These are phyloP conservation scores for Tachina lurida DNA, from an alignment of 2,888 invertebrate genomes.

Conservation along the genomic window DNA sequence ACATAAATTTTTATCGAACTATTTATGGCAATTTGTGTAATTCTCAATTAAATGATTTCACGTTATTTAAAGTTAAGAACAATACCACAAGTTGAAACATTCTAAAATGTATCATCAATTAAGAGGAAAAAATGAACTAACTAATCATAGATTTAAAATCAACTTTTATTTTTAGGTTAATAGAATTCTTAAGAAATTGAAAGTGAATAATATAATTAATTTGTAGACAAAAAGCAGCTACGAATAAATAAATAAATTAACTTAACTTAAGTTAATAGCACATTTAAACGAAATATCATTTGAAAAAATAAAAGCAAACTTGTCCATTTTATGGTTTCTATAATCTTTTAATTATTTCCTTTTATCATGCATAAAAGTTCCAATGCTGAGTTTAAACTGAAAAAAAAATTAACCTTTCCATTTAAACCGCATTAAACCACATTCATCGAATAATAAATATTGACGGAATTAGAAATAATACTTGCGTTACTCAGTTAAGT, in stretches of 20 bases:
- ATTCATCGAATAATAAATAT: conserved; percentile 48
- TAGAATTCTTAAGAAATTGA: conserved; percentile 31
- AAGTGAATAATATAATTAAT: conserved; percentile 13
- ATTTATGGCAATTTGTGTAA: conserved; percentile 56
- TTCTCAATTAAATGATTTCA: conserved; percentile 57
- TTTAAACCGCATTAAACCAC: conserved; percentile 62
- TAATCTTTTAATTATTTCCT: conserved; percentile 53
- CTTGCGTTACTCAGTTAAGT: not conserved
- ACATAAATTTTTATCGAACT: conserved; percentile 67
- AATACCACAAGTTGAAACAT: conserved; percentile 4
- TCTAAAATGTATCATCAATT: conserved; percentile 66
- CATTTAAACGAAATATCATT: not conserved
- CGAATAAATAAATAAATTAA: not conserved
- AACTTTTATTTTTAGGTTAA: not conserved
- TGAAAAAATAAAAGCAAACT: not conserved
- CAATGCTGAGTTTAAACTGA: not conserved
- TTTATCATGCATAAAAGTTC: not conserved
- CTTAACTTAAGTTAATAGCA: not conserved
- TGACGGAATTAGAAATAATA: conserved; percentile 37
- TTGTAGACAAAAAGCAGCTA: not conserved
- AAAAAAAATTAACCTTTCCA: conserved; percentile 42
- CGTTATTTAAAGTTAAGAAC: conserved; percentile 16
- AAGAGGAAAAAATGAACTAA: conserved; percentile 23
- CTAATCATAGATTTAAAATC: not conserved
- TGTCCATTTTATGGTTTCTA: conserved; percentile 54